Conservation (phyloP, 2,113 vertebrate species). For the Bettongia penicillata region DNA sequence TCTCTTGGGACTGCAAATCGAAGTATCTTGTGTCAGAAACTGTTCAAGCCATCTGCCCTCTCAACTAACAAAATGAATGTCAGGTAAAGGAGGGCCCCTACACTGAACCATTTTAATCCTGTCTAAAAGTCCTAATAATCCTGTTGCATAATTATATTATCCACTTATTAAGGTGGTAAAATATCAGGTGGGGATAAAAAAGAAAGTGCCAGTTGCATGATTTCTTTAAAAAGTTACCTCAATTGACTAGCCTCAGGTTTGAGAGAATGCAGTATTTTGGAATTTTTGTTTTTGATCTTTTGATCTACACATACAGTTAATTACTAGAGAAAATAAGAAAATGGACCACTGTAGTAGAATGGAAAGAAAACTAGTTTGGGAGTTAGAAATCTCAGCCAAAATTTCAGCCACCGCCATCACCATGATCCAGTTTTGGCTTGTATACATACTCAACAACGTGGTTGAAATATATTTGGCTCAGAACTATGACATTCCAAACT, state of each 20-base stretch:
- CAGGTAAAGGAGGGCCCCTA: constrained; percentile 83
- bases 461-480: too few relatives aligned
- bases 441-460: too few relatives aligned
- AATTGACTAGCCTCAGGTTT: too few relatives aligned
- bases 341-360: background rate
- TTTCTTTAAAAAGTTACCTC: too few relatives aligned
- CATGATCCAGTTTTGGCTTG: too few relatives aligned
- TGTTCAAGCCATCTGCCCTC: constrained; percentile 84
- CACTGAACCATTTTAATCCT: background rate
- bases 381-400: too few relatives aligned
- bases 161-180: background rate
- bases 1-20: constrained; percentile 60
- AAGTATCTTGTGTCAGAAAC: constrained; percentile 73
- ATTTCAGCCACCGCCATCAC: too few relatives aligned
- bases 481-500: too few relatives aligned
- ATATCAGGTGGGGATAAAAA: too few relatives aligned
- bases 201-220: too few relatives aligned
- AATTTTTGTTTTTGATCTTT: constrained; percentile 35
- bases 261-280: background rate
- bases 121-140: background rate
- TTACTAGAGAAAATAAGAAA: constrained; percentile 32
- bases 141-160: background rate
- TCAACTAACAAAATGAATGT: constrained; percentile 93
- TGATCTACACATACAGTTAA: background rate
- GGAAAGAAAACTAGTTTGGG: too few relatives aligned